Conservation (phyloP, 2,113 vertebrate species). For the Hypocryptadius cinnamomeus region DNA sequence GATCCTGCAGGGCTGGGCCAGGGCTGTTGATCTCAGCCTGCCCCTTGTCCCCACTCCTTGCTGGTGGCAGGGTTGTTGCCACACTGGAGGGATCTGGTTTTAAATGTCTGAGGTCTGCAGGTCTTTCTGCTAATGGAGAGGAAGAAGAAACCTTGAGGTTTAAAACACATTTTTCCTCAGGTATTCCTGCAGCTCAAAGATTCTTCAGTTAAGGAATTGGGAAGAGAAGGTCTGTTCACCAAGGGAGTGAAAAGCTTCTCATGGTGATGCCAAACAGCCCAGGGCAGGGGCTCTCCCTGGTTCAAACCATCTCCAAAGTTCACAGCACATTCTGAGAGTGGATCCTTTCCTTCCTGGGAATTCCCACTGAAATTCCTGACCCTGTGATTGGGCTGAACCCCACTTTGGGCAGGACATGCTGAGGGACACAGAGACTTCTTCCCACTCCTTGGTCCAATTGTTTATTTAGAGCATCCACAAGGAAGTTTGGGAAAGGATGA, state of each 20-base stretch:
- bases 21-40: not conserved
- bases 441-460: not conserved
- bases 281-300: accelerated
- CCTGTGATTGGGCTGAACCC: not conserved
- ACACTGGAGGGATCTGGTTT: not conserved
- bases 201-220: not conserved
- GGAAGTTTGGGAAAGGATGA: not conserved
- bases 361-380: not conserved
- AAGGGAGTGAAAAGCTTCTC: not conserved
- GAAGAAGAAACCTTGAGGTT: not conserved
- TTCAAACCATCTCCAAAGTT: not conserved
- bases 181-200: not conserved
- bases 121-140: not conserved
- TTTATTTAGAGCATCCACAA: not conserved
- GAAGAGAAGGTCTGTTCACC: not conserved
- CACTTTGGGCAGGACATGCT: not conserved
- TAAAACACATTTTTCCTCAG: not conserved
- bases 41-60: not conserved
- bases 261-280: not conserved
- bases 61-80: not conserved
- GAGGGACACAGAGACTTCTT: not conserved
- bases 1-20: not conserved
- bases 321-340: not conserved
- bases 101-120: not conserved
- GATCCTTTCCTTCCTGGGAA: not conserved